phyloP scores from a whole-genome alignment of 1,140 invertebrate genomes.

The Dreissena polymorpha region DNA sequence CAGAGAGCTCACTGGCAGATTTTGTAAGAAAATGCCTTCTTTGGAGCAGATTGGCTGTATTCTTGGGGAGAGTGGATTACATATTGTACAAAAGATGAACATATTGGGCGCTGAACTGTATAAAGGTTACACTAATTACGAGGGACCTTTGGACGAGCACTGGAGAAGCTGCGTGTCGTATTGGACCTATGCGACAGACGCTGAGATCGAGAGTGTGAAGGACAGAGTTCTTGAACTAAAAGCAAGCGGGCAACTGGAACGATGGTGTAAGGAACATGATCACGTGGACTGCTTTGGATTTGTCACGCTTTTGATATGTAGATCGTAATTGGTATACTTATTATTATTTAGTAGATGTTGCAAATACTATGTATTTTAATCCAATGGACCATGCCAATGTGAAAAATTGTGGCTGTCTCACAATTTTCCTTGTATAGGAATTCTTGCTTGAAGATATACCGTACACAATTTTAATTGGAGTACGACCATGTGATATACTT shows the following conservation, averaged over 20 bases:
- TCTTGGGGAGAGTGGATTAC: not conserved
- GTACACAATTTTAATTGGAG: too few species aligned
- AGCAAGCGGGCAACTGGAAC: constrained; percentile 3
- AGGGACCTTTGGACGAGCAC: constrained; percentile 17
- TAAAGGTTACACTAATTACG: constrained; percentile 23
- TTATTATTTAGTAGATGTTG: too few species aligned
- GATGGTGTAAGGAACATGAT: constrained; percentile 32
- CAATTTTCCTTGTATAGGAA: too few species aligned
- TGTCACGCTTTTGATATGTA: constrained; percentile 19
- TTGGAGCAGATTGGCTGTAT: not conserved
- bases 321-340: too few species aligned
- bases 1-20: constrained; percentile 1
- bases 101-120: constrained; percentile 6
- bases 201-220: constrained; percentile 15
- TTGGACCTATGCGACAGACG: constrained; percentile 24
- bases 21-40: constrained; percentile 16
- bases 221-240: not conserved
- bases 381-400: too few species aligned
- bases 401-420: too few species aligned
- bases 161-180: constrained; percentile 20
- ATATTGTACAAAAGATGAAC: constrained; percentile 18
- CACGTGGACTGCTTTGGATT: not conserved
- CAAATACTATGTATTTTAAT: too few species aligned
- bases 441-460: too few species aligned
- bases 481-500: too few species aligned